These are phyloP conservation scores for Nysson spinosus DNA, from an alignment of 2,888 invertebrate genomes.

Conservation along the genomic window DNA sequence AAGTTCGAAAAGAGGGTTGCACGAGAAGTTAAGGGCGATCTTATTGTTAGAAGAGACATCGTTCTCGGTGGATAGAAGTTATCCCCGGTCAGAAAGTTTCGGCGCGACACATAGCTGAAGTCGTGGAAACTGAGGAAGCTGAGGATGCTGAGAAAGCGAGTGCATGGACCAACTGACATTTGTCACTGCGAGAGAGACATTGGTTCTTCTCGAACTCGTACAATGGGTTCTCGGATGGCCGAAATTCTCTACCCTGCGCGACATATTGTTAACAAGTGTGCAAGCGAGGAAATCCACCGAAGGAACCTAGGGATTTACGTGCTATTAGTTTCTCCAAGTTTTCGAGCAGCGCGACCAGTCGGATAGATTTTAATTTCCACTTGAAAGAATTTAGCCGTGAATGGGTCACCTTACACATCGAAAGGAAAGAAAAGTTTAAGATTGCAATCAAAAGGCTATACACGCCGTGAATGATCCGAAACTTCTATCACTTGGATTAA, in stretches of 20 bases:
- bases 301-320: conserved; percentile 2
- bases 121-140: too few species aligned
- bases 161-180: conserved; percentile 36
- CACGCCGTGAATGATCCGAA: too few species aligned
- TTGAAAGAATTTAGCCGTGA: too few species aligned
- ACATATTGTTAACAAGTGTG: conserved; percentile 29
- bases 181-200: conserved; percentile 47
- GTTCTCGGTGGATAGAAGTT: conserved; percentile 22
- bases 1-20: neutral
- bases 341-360: neutral
- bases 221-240: neutral
- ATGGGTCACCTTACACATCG: too few species aligned
- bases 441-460: too few species aligned
- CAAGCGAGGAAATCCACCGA: conserved; percentile 15
- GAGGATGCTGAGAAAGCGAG: neutral
- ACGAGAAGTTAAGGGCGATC: conserved; percentile 14
- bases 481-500: too few species aligned
- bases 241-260: conserved; percentile 3
- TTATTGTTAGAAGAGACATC: conserved; percentile 2
- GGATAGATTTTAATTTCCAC: too few species aligned
- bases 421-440: too few species aligned
- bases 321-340: neutral
- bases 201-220: conserved; percentile 30
- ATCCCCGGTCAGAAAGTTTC: conserved; percentile 30
- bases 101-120: conserved; percentile 3